A percentile compares a stretch with the other conserved stretches of the same genome.
These are phyloP conservation scores for Syritta pipiens DNA, from an alignment of 2,888 invertebrate genomes.

Conservation along the genomic window DNA sequence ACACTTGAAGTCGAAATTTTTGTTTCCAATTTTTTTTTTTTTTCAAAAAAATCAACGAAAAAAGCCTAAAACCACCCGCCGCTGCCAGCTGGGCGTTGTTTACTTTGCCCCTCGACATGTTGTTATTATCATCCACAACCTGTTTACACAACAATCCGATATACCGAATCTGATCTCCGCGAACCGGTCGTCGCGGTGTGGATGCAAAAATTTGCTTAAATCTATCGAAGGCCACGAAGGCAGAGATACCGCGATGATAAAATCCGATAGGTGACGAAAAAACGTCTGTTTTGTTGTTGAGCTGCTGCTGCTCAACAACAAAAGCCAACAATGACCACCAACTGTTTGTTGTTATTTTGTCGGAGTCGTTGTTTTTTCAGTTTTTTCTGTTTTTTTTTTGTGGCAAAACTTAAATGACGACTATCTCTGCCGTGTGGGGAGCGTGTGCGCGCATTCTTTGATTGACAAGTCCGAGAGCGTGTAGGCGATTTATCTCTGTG, in stretches of 20 bases:
- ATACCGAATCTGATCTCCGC: slow-evolving; percentile 32
- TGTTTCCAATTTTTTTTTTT: background rate
- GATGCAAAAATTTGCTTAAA: slow-evolving; percentile 58
- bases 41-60: slow-evolving; percentile 1
- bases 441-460: slow-evolving; percentile 53
- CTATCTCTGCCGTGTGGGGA: background rate
- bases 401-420: slow-evolving; percentile 35
- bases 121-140: slow-evolving; percentile 55
- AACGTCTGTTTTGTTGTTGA: no score
- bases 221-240: slow-evolving; percentile 53
- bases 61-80: slow-evolving; percentile 10
- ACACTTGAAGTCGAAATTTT: no score
- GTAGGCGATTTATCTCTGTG: slow-evolving; percentile 65
- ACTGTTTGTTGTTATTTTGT: no score
- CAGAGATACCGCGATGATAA: background rate
- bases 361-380: slow-evolving; percentile 27
- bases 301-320: no score
- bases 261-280: slow-evolving; percentile 40
- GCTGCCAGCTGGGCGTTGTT: slow-evolving; percentile 47
- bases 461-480: slow-evolving; percentile 59
- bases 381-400: slow-evolving; percentile 35
- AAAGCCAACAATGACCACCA: no score
- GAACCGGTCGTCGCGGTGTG: slow-evolving; percentile 46
- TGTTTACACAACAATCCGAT: slow-evolving; percentile 37
- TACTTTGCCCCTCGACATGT: slow-evolving; percentile 19